phyloP scores from a whole-genome alignment of 2,797 vertebrate species.

The Tapera naevia region DNA sequence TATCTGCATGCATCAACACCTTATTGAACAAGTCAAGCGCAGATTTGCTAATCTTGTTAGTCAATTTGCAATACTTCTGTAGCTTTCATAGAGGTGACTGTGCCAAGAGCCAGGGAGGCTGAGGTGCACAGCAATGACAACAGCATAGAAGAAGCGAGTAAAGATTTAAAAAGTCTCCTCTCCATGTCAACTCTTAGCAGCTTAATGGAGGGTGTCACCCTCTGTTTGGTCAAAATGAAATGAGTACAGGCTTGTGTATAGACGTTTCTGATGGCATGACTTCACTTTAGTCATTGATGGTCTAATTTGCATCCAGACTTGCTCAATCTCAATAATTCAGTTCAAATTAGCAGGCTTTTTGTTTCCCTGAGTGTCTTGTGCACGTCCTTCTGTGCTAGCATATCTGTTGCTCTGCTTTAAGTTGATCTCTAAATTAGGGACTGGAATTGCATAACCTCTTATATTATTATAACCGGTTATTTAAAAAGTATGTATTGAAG shows the following conservation, averaged over 20 bases:
- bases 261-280: not conserved
- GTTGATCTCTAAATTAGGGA: not conserved
- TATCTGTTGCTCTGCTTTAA: not conserved
- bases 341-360: not conserved
- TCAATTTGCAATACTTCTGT: constrained; percentile 32
- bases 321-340: not conserved
- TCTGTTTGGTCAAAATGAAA: rapidly evolving
- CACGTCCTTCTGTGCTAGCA: not conserved
- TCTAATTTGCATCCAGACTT: not conserved
- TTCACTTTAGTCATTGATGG: not conserved
- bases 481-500: not conserved
- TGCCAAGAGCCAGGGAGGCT: not conserved
- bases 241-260: rapidly evolving
- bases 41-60: constrained; percentile 43
- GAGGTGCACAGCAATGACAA: not conserved
- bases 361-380: not conserved
- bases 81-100: not conserved
- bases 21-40: constrained; percentile 23
- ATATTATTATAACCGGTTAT: not conserved
- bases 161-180: not conserved
- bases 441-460: not conserved
- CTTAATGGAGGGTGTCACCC: not conserved
- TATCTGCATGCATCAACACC: constrained; percentile 60
- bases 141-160: not conserved
- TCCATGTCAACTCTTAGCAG: not conserved